Evolutionary conservation across 92 coral and sea anemone species (phyloP).

Genomic region (Scolanthus callimorphus): DNA sequence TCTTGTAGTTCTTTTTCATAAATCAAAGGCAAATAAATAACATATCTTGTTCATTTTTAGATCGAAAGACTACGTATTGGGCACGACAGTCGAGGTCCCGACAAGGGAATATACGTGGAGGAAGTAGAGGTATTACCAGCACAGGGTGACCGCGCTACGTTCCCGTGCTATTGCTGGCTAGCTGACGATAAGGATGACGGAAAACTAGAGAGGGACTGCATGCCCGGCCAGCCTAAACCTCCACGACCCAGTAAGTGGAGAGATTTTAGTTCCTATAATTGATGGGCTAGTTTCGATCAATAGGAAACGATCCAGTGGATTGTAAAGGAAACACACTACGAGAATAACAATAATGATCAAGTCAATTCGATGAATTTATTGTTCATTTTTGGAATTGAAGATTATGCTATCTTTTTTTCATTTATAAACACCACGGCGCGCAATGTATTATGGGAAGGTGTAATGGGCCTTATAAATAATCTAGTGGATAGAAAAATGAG

Average conservation of each 20-base stretch:
- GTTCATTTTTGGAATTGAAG: no score
- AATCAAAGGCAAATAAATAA: neutral
- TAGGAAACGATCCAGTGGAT: no score
- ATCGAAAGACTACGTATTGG: conserved; percentile 84
- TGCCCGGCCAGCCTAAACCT: conserved; percentile 80
- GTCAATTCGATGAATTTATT: no score
- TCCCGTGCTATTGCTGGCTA: conserved; percentile 94
- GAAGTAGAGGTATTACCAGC: conserved; percentile 87
- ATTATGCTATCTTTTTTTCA: no score
- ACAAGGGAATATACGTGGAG: conserved; percentile 86
- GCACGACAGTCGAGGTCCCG: conserved; percentile 86
- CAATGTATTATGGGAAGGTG: no score
- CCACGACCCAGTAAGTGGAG: conserved; percentile 86
- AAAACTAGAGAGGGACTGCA: conserved; percentile 77
- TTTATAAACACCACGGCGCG: no score
- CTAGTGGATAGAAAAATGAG: no score
- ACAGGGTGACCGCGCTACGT: conserved; percentile 82
- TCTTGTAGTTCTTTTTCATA: neutral
- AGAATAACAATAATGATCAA: no score
- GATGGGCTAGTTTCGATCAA: no score
- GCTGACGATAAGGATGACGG: conserved; percentile 82
- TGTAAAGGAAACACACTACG: no score
- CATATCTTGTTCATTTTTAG: conserved; percentile 75
- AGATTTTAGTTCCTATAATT: no score
- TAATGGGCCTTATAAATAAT: no score